Percentiles rank a stretch among this genome's conserved stretches.
These are phyloP conservation scores for Shinisaurus crocodilurus DNA, from an alignment of 2,113 vertebrate species.

Conservation along the genomic window DNA sequence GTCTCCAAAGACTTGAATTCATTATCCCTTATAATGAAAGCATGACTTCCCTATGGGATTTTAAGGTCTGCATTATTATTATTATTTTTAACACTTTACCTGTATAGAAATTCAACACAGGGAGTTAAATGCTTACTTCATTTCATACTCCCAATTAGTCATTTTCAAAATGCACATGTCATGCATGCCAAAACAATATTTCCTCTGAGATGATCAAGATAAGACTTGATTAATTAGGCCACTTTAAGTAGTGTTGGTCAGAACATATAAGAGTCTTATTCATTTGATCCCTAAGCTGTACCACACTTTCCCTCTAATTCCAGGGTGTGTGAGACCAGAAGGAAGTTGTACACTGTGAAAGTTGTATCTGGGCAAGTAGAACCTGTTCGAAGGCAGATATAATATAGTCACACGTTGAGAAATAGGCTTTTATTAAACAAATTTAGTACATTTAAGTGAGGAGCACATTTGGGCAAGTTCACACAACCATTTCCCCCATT, in stretches of 20 bases:
- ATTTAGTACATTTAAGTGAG: neutral
- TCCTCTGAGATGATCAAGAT: conserved; percentile 37
- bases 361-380: conserved; percentile 17
- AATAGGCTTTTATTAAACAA: neutral
- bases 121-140: conserved; percentile 59
- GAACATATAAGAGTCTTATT: conserved; percentile 51
- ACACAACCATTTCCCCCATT: neutral
- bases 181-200: conserved; percentile 54
- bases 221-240: conserved; percentile 64
- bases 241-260: conserved; percentile 56
- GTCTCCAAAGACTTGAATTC: conserved; percentile 69
- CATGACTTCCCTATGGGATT: conserved; percentile 63
- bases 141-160: conserved; percentile 64
- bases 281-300: conserved; percentile 40
- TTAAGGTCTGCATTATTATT: conserved; percentile 52
- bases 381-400: conserved; percentile 25
- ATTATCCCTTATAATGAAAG: conserved; percentile 66
- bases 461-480: neutral
- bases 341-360: conserved; percentile 19
- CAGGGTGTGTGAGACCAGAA: conserved; percentile 27
- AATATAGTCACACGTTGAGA: neutral
- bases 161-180: conserved; percentile 62
- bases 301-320: conserved; percentile 50
- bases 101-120: conserved; percentile 62
- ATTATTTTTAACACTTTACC: conserved; percentile 70